These are phyloP conservation scores for Lordiphosa clarofinis DNA, from an alignment of 1,140 invertebrate genomes.

Conservation along the genomic window DNA sequence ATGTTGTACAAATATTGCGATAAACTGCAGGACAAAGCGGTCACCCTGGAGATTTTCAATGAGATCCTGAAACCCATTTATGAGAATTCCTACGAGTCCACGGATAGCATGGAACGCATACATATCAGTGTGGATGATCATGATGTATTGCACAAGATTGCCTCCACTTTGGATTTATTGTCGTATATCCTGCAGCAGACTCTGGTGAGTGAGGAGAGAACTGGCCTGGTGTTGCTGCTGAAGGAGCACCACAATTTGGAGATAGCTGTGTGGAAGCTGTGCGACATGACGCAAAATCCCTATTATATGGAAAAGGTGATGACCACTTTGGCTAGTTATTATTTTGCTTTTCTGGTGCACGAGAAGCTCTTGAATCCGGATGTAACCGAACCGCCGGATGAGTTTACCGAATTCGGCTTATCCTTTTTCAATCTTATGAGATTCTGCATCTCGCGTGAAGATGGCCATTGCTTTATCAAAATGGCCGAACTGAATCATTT, in stretches of 20 bases:
- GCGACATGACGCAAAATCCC: slow-evolving; percentile 65
- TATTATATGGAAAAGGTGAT: slow-evolving; percentile 60
- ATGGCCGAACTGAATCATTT: slow-evolving; percentile 77
- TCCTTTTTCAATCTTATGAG: slow-evolving; percentile 81
- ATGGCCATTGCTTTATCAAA: slow-evolving; percentile 67
- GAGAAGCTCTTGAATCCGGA: slow-evolving; percentile 60
- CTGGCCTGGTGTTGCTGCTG: slow-evolving; percentile 53
- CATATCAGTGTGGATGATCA: slow-evolving; percentile 80
- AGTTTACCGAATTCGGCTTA: slow-evolving; percentile 72
- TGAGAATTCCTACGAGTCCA: slow-evolving; percentile 67
- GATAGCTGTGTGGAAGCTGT: slow-evolving; percentile 69
- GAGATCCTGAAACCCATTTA: slow-evolving; percentile 80
- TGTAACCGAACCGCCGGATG: slow-evolving; percentile 42
- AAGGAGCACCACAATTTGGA: slow-evolving; percentile 59
- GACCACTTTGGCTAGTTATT: slow-evolving; percentile 45
- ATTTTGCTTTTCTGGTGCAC: slow-evolving; percentile 60
- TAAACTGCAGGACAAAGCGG: slow-evolving; percentile 76
- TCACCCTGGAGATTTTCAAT: slow-evolving; percentile 81
- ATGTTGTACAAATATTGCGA: slow-evolving; percentile 81
- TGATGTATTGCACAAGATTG: slow-evolving; percentile 81
- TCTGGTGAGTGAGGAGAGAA: slow-evolving; percentile 59
- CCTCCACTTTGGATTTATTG: slow-evolving; percentile 81
- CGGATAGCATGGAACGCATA: slow-evolving; percentile 42
- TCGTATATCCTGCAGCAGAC: slow-evolving; percentile 73
- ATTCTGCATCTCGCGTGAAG: slow-evolving; percentile 80